phyloP scores from a whole-genome alignment of 2,113 vertebrate species.

The Cairina moschata region DNA sequence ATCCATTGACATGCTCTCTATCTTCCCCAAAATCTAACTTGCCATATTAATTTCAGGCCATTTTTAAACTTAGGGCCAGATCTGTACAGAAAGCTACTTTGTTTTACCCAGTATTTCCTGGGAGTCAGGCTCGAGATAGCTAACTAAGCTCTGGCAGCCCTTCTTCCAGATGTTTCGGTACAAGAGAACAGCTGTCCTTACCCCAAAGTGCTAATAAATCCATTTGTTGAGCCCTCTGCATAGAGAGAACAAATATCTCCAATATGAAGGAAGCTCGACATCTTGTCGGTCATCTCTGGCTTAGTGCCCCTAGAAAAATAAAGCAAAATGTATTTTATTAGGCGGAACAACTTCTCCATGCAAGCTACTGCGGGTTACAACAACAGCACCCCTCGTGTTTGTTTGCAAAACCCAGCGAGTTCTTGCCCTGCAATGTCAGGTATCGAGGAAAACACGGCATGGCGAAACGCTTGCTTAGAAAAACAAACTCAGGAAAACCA shows the following conservation, averaged over 20 bases:
- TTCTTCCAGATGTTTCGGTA: not conserved
- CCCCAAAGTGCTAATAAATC: slow-evolving; percentile 99
- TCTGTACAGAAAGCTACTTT: not conserved
- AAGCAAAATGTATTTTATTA: slow-evolving; percentile 11
- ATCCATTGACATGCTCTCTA: not conserved
- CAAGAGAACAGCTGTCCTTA: slow-evolving; percentile 73
- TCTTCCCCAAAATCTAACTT: not conserved
- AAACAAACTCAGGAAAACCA: not conserved
- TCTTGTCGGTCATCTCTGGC: slow-evolving; percentile 96
- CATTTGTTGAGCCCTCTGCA: slow-evolving; percentile 95
- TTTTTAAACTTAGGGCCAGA: not conserved
- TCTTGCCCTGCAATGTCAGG: not conserved
- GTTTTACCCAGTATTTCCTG: not conserved
- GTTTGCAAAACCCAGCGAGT: not conserved
- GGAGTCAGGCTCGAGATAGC: not conserved
- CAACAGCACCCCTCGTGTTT: not conserved
- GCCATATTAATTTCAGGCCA: not conserved
- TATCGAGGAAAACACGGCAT: not conserved
- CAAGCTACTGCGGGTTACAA: not conserved
- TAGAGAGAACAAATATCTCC: slow-evolving; percentile 99
- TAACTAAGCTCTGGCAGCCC: not conserved
- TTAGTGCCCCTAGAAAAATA: slow-evolving; percentile 74
- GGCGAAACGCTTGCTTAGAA: not conserved
- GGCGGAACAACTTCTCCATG: not conserved
- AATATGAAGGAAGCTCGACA: slow-evolving; percentile 99